Base-by-base conservation (phyloP, 2,797 vertebrate genomes). In the Chrysocyon brachyurus region DNA sequence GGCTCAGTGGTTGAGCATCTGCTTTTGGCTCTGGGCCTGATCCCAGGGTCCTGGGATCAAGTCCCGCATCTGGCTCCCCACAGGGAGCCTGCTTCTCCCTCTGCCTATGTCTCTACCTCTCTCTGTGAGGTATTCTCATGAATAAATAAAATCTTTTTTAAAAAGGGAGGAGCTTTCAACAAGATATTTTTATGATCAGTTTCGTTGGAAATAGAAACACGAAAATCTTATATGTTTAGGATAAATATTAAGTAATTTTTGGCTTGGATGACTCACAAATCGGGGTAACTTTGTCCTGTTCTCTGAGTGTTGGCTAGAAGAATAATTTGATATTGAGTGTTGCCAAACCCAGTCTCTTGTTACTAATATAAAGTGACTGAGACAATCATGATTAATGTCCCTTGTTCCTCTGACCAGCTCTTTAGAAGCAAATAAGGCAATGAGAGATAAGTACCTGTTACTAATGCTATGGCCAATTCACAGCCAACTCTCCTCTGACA, bases 341-440 rank as follows among this genome's bases (percentile, higher is more conserved):
- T 86, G 85, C 78, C 93, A 96, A 97, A 75, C 72, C 92, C 36
- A 68, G 94, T 92, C 96, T 93, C 95, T 94, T 94, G 87, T 92
- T 96, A 94, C 86, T 97, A 95, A 96, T 96, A 95, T 54, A 84
- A 97, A 97, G 91, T 93, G 95, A 86, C 91, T 63, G 66, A 92
- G 68, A 86, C 5, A 6, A 94, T 91, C 49, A 31, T 92, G 92
- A 97, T 97, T 95, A 96, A 97, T 96, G 92, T 57, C 36, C 86
- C 79, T 79, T 94, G 36, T 79, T 95, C 90, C 95, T 96, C 88
- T 78, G 79, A 92, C 91, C 91, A 94, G 66, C 81, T 91, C 86
- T 89, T 90, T 57, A 93, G 84, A 75, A 70, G 61, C 95, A 95
- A 96, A 95, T 59, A 93, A 96, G 82, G 77, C 94, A 92, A 46